Base-by-base conservation (phyloP, 92 coral and sea anemone genomes). In the Epizoanthus scotinus region DNA sequence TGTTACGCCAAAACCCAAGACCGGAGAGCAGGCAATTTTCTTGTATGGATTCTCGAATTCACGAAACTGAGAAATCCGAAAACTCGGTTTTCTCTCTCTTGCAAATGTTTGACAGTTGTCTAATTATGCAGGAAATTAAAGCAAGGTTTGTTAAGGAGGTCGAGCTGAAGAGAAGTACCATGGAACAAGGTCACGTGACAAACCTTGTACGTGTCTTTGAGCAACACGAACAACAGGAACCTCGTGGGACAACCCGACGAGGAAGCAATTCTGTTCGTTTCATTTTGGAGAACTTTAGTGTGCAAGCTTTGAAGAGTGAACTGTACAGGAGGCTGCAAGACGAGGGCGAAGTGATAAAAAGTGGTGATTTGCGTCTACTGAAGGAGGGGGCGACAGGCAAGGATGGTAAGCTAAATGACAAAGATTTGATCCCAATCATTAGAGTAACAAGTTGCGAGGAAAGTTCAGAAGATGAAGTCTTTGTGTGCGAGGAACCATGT, bases 111-210 rank as follows among this genome's bases (percentile, higher is more conserved):
- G 79, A 57, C 29, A 73, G 54, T 57, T 60, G 79, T 56, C 79
- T 73, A 47, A 57, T 73, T 56, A 49, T 28, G 26, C 79, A 54
- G 59, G 79, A 73, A 73, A 73, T 73, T 73, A 73, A 73, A 56
- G 67, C 79, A 57, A 73, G 79, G 36, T 38, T 73, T 73, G 47
- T 31, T 38, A 64, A 64, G 22, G 70, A 64, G 1, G 70, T 64
- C 3, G 79, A 73, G 40, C 29, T 73, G 29, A 55, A 73, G 24
- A 73, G 62, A 34, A 55, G 55, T 56, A 29, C 22, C 5, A 55
- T 40, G 62, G 34, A 73, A 12, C 26, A 20, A 2, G 79, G 79
- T 10, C 31, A 73, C 12, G 79, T 73, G 20, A 73, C 67, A n/a
- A 52, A 29, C 15, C 67, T 73, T n/a, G 79, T 73, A 56, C 66